Base-by-base conservation (phyloP, 1,140 invertebrate genomes). In the Batillaria attramentaria region DNA sequence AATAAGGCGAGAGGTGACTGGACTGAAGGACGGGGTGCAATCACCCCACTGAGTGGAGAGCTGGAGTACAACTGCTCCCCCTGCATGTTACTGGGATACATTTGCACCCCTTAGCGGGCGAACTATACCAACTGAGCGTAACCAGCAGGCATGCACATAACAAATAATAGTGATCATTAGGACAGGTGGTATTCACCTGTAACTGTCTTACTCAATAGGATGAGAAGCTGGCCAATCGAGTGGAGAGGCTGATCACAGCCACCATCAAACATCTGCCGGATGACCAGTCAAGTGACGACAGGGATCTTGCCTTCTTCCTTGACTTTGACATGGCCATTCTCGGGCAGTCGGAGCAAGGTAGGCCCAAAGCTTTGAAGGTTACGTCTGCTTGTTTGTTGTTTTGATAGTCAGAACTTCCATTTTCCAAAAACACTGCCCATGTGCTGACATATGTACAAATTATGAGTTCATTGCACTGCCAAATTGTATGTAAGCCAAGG, bases 311-410 rank as follows among this genome's bases (percentile, higher is more conserved):
- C 18, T 84, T 76, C 42, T 85, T 86, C 79, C 43, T 86, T 37
- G 85, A 86, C 76, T 85, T 86, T 80, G 85, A 86, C 54, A 84
- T 86, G 81, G 85, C 84, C 4, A 79, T 86, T 10, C 68, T 86
- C 33, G 85, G 85, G 16, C 76, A 76, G 42, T 16, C 78, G 18
- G 80, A 75, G 57, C 43, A 79, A 62, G 81, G 85, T 84, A 24
- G n/a, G 5, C 24, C 37, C 31, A 65, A 2, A 13, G 10, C 28
- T 20, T 43, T 28, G 42, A 37, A 41, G 62, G 20, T n/a, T 5
- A 18, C 37, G 0, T 28, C 2, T 3, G n/a, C 0, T 35, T 42
- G 43, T 1, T 66, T 76, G 33, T 3, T 41, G 8, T 37, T 74
- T 66, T 70, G 3, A 42, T 70, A 68, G 2, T 35, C 18, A 42